Evolutionary conservation across 2,797 vertebrate species (phyloP), one percentile per base, ranked within the genome.

Genomic region (Amniataba percoides): DNA sequence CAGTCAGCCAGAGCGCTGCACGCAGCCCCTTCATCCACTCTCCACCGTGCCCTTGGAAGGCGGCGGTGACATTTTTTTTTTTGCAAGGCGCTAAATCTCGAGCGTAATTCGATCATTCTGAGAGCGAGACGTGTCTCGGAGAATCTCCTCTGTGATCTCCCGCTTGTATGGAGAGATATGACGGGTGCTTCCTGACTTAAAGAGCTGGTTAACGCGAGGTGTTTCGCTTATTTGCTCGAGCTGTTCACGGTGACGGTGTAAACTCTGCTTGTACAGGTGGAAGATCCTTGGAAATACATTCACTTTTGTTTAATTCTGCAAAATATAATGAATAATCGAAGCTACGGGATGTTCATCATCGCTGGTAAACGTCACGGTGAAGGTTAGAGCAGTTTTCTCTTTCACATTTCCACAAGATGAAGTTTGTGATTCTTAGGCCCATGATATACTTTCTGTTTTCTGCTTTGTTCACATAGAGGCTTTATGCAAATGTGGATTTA

Each of bases 31-130:
- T 46, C 82, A 51, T 46, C 72, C 82, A 6, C 71, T 59, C 65
- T 16, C n/a, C 25, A 51, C 4, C 74, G 2, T 51, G 79, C 71
- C 81, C 75, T 58, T 39, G 48, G 74, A 78, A 62, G 23, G 18
- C 3, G 55, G 64, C 5, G 57, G 27, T 59, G 81, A 65, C 65
- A 52, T 78, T 81, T 36, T 85, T 13, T 75, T n/a, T 31, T 31
- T 31, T 31, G 78, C 77, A 49, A 78, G 74, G 55, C 62, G 55
- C 53, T 61, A 57, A 77, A 78, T 83, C 64, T 58, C 21, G 0
- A 36, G 53, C 19, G 7, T 86, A 77, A 90, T 87, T 84, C 52
- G 18, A 85, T 90, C 45, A 84, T 46, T 56, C 19, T 11, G 31
- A 65, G 45, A 56, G 68, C 11, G 3, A 61, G 78, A 69, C 65